Evolutionary conservation across 2,113 vertebrate genomes (phyloP), one percentile per base, ranked within the genome.

Genomic region (Sorex araneus): DNA sequence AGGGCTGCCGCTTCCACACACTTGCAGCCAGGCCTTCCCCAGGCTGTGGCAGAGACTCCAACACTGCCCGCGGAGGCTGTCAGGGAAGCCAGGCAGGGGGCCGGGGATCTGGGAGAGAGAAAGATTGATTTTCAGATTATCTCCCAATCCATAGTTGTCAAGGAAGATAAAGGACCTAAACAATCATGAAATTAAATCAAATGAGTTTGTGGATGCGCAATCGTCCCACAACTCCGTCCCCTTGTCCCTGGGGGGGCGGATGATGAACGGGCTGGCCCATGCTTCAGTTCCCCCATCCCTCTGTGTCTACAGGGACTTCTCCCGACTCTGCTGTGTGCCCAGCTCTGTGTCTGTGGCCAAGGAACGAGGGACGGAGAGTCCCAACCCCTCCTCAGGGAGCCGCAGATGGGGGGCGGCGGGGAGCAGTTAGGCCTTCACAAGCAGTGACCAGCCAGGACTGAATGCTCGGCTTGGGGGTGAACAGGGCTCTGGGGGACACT

Each of bases 151-250:
- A 97, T 95, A 96, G 89, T 91, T 97, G 94, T 95, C 73, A 95
- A 88, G 94, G 69, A 81, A 97, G 95, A 97, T 91, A 95, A 97
- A 97, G 92, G 90, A 94, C 92, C 88, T 63, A 95, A 97, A 96
- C 88, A 96, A 89, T 95, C 82, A 28, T 92, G 90, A 97, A 97
- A 97, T 97, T 95, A 97, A 97, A 94, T 95, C 88, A 97, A 95
- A 96, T 89, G 85, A 96, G 94, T 92, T 97, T 96, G 90, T 94
- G 85, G 88, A 94, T 69, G 84, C 90, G 75, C 94, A 88, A 79
- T 95, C 63, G 32, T 75, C 92, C 69, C 54, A 27, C 3, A 2
- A 60, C 19, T 67, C 40, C 90, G 94, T 93, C 95, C 67, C 74
- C 95, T 25, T 3, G 28, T 54, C 95, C 96, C 95, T 86, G 50